A percentile compares a stretch with the other conserved stretches of the same genome.
These are phyloP conservation scores for Platichthys stellatus DNA, from an alignment of 2,113 vertebrate genomes.

Conservation along the genomic window DNA sequence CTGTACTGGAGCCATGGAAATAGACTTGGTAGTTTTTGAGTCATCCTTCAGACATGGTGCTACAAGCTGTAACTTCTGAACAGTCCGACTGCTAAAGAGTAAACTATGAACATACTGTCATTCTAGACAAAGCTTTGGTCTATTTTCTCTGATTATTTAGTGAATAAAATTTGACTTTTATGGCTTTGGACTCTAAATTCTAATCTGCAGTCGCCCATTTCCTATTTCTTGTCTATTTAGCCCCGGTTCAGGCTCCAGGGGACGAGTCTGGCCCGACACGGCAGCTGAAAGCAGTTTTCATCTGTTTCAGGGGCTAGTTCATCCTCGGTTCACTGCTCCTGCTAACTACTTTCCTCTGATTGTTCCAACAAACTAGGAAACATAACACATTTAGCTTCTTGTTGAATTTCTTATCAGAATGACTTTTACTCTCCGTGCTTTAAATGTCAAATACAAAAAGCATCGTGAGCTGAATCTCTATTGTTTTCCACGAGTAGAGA, in stretches of 20 bases:
- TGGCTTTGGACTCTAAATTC: too few relatives aligned
- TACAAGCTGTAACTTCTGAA: too few relatives aligned
- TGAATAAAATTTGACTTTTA: too few relatives aligned
- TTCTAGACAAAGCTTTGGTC: too few relatives aligned
- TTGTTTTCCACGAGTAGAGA: too few relatives aligned
- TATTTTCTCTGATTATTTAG: too few relatives aligned
- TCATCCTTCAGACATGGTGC: too few relatives aligned
- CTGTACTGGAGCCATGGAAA: too few relatives aligned
- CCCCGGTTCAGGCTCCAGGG: not conserved
- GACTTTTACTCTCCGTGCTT: not conserved
- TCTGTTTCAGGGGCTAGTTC: not conserved
- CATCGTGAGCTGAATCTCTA: slow-evolving; percentile 2
- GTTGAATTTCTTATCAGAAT: not conserved
- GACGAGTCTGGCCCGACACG: not conserved
- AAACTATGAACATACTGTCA: too few relatives aligned
- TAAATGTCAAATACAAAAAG: not conserved
- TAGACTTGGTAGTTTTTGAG: too few relatives aligned
- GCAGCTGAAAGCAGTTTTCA: not conserved
- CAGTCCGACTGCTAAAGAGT: too few relatives aligned
- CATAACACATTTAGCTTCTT: not conserved
- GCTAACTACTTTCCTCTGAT: slow-evolving; percentile 1
- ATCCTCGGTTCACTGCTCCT: slow-evolving; percentile 23
- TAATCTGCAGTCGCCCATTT: too few relatives aligned
- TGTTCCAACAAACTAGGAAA: not conserved
- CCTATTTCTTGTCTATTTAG: not conserved